phyloP scores from a whole-genome alignment of 2,113 vertebrate species.

The Ictidomys tridecemlineatus region DNA sequence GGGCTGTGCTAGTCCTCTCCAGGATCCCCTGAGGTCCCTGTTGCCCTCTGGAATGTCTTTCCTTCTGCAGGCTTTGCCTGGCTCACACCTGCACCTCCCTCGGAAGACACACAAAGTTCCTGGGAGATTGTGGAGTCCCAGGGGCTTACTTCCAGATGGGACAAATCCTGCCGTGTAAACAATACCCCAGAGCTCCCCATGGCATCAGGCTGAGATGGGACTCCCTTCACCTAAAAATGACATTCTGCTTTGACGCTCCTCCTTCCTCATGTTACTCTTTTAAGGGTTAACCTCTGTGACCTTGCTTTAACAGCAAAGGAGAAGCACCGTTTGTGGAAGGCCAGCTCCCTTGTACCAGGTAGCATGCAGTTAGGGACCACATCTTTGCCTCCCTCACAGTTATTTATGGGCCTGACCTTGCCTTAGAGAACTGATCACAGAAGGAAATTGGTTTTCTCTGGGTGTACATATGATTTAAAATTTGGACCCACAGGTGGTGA shows the following conservation, averaged over 20 bases:
- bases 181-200: not conserved
- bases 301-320: not conserved
- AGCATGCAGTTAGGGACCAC: not conserved
- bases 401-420: constrained; percentile 73
- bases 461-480: constrained; percentile 50
- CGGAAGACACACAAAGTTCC: too few species aligned
- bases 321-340: not conserved
- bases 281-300: not conserved
- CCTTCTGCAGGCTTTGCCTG: not conserved
- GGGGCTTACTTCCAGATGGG: too few species aligned
- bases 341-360: not conserved
- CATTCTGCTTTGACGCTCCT: not conserved
- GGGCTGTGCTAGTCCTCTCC: not conserved
- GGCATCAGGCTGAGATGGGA: not conserved
- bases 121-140: not conserved
- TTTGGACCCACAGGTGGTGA: not conserved
- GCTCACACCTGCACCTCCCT: not conserved
- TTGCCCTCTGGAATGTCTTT: too few species aligned
- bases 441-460: constrained; percentile 73
- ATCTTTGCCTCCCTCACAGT: not conserved
- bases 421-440: constrained; percentile 56
- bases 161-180: not conserved
- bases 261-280: not conserved
- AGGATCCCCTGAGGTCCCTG: not conserved
- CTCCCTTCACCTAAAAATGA: not conserved